phyloP scores from a whole-genome alignment of 2,888 invertebrate genomes.

The Syrphus vitripennis region DNA sequence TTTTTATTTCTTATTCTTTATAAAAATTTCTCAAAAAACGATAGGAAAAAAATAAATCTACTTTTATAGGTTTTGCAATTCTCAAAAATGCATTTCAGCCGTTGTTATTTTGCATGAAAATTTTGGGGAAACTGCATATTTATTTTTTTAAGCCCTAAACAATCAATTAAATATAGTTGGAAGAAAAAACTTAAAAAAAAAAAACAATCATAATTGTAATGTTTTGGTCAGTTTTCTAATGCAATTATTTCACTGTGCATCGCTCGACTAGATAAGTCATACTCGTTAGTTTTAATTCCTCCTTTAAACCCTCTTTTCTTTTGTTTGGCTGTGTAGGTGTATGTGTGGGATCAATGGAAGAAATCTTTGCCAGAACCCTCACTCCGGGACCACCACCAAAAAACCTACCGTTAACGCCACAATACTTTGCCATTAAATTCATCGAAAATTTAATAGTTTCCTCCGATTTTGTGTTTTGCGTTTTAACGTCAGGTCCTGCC shows the following conservation, averaged over 20 bases:
- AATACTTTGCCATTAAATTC: slow-evolving; percentile 69
- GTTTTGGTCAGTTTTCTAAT: background rate
- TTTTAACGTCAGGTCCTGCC: slow-evolving; percentile 48
- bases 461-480: slow-evolving; percentile 68
- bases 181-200: too few species aligned
- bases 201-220: too few species aligned
- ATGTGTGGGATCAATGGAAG: background rate
- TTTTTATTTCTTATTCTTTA: too few species aligned
- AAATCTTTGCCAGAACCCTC: background rate
- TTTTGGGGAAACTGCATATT: too few species aligned
- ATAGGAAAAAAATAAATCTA: too few species aligned
- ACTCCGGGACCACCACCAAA: background rate
- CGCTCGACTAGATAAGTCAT: slow-evolving; percentile 5
- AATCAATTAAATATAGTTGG: too few species aligned
- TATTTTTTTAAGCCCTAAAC: too few species aligned
- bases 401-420: slow-evolving; percentile 60
- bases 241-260: background rate
- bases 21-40: too few species aligned
- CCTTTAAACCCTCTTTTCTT: slow-evolving; percentile 38
- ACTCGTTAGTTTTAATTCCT: slow-evolving; percentile 65
- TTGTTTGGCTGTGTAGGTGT: slow-evolving; percentile 14
- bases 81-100: too few species aligned
- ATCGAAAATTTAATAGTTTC: slow-evolving; percentile 71
- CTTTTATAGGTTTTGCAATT: too few species aligned
- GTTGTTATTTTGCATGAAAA: too few species aligned